Percentiles rank a stretch among this genome's conserved stretches.
phyloP scores from a whole-genome alignment of 2,888 invertebrate species.

The Carterocephalus palaemon region DNA sequence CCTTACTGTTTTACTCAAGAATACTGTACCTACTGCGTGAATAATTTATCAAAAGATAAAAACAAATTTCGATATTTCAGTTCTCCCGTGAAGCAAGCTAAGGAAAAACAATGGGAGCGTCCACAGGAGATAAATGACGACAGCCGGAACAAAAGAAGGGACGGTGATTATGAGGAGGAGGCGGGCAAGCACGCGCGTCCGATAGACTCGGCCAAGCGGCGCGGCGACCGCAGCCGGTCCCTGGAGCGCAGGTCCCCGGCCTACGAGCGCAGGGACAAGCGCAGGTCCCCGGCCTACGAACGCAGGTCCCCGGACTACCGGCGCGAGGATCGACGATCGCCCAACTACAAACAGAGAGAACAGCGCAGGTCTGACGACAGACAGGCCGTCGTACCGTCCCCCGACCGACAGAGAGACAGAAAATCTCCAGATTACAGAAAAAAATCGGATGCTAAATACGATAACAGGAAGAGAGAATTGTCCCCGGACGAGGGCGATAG shows the following conservation, averaged over 20 bases:
- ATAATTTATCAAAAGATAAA: background rate
- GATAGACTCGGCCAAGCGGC: constrained; percentile 43
- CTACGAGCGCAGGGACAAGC: constrained; percentile 5
- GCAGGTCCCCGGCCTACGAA: constrained; percentile 9
- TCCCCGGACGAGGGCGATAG: background rate
- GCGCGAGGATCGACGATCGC: constrained; percentile 7
- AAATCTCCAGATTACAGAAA: constrained; percentile 14
- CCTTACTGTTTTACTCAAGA: too few species aligned
- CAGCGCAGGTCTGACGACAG: constrained; percentile 1
- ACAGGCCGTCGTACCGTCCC: constrained; percentile 4
- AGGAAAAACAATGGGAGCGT: constrained; percentile 56
- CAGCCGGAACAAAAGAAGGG: constrained; percentile 56
- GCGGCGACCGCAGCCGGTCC: constrained; percentile 49
- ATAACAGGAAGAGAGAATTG: constrained; percentile 16
- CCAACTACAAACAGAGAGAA: constrained; percentile 7
- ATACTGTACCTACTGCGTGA: too few species aligned
- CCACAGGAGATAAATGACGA: constrained; percentile 54
- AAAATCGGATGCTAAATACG: constrained; percentile 9
- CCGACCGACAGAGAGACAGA: constrained; percentile 11
- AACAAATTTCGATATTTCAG: constrained; percentile 43
- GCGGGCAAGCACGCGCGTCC: constrained; percentile 38
- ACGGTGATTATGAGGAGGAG: constrained; percentile 59
- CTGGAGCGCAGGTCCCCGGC: constrained; percentile 35
- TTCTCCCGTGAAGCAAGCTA: constrained; percentile 59
- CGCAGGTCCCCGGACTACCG: constrained; percentile 9